Percentiles rank a stretch among this genome's conserved stretches.
Evolutionary conservation across 2,888 invertebrate genomes (phyloP).

Genomic region (Diaprepes abbreviatus): DNA sequence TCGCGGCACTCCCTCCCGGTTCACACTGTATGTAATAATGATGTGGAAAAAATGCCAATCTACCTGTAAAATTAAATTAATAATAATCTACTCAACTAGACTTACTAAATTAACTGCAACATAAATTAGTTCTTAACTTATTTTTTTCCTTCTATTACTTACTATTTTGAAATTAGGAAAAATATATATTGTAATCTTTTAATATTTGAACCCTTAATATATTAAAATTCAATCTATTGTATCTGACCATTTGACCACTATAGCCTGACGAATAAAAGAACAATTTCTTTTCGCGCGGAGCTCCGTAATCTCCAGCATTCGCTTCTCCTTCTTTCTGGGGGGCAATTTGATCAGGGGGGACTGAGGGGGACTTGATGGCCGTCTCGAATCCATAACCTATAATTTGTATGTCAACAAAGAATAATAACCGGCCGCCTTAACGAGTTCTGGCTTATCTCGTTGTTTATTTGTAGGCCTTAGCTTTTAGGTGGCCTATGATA

Average conservation of each 20-base stretch:
- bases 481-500: conserved; percentile 50
- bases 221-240: neutral
- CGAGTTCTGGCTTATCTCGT: conserved; percentile 66
- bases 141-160: too few species aligned
- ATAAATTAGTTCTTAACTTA: too few species aligned
- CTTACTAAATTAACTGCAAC: too few species aligned
- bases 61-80: too few species aligned
- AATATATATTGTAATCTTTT: too few species aligned
- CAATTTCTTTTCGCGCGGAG: conserved; percentile 5
- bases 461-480: conserved; percentile 61
- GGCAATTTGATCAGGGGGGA: conserved; percentile 1
- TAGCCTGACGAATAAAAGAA: neutral
- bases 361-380: neutral
- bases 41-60: too few species aligned
- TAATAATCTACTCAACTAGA: too few species aligned
- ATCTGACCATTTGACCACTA: neutral
- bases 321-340: conserved; percentile 12
- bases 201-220: too few species aligned
- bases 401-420: conserved; percentile 68
- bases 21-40: too few species aligned
- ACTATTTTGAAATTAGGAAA: too few species aligned
- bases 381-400: conserved; percentile 60
- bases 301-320: neutral
- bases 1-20: too few species aligned
- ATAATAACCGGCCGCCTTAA: conserved; percentile 66